Base-by-base conservation (phyloP, 2,113 vertebrate species). In the Trichomycterus rosablanca region DNA sequence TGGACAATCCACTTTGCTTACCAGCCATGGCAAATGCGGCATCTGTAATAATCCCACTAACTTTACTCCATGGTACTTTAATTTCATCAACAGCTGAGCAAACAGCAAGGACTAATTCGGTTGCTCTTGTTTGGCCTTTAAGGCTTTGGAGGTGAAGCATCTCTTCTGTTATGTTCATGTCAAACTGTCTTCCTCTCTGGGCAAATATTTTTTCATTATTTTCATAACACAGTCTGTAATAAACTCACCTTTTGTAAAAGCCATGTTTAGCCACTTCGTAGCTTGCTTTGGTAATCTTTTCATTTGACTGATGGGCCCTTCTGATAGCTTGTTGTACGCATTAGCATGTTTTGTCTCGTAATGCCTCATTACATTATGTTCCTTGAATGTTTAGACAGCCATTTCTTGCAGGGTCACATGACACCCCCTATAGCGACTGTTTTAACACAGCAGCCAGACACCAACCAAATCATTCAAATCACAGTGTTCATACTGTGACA, bases 201-300 rank as follows among this genome's bases (percentile, higher is more conserved):
- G 30, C 30, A 32, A 32, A 32, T 9, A 9, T 32, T 32, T 9
- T 32, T 9, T 32, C n/a, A 32, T 9, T 9, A 32, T 32, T 32
- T 32, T 5, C 30, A 32, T 57, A 1, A 8, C 34, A 40, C 14
- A 57, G 3, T 72, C 51, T 72, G 67, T 57, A 67, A 71, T 71
- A 77, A n/a, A 19, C 16, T n/a, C n/a, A 66, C 67, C 75, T 7
- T 74, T 68, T 7, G 49, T 52, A n/a, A 79, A 76, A 63, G 22
- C 65, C 6, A 32, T 75, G 59, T 14, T 73, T 70, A 2, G 73
- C 74, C 40, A 60, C 62, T 4, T 79, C 51, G 11, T 70, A 74
- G 37, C 67, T 76, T 1, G 65, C 37, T 5, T 66, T 69, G 2
- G 67, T 73, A 44, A 1, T 1, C 10, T 66, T 77, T 68, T 74